Base-by-base conservation (phyloP, 2,888 invertebrate genomes). In the Magallana nippona region DNA sequence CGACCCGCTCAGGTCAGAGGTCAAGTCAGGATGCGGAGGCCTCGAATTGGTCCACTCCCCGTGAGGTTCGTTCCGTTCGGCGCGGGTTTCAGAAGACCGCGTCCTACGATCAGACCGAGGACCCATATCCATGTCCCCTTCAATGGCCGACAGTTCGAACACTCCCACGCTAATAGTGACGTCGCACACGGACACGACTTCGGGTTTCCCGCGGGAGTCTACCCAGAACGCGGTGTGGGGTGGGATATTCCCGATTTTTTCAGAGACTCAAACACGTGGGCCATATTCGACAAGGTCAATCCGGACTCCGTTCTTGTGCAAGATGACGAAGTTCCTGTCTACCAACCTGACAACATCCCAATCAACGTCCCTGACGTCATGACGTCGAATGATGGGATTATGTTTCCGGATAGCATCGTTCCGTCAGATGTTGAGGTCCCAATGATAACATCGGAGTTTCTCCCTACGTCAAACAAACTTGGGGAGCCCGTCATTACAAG, bases 391-490 rank as follows among this genome's bases (percentile, higher is more conserved):
- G 77, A 17, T 13, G 22, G 11, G 0, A 13, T 58, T 11, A 15
- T 80, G 11, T 80, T 80, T 57, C 80, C 80, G 10, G 58, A 80
- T 32, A 56, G 19, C 22, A 27, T 71, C 27, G 11, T 71, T 27
- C 71, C 71, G 32, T 71, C 71, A 15, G 32, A 71, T 71, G 71
- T 71, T 1, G 71, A 71, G 71, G 71, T 71, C 27, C 71, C 71
- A 27, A 13, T 71, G 13, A 22, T 71, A 27, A 71, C 71, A 27
- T 71, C 71, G 15, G 71, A 71, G 32, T 71, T 55, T 55, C 71
- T 82, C 55, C 82, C 82, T 15, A 71, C 82, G 55, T 82, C 82
- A 5, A 56, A 71, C 71, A 82, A 82, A 22, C 55, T 55, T 22
- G 19, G 71, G 22, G 71, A 79, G 27, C 79, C 79, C 10, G 56